Evolutionary conservation across 2,113 vertebrate genomes (phyloP), one percentile per base, ranked within the genome.

Genomic region (Pygoscelis antarcticus): DNA sequence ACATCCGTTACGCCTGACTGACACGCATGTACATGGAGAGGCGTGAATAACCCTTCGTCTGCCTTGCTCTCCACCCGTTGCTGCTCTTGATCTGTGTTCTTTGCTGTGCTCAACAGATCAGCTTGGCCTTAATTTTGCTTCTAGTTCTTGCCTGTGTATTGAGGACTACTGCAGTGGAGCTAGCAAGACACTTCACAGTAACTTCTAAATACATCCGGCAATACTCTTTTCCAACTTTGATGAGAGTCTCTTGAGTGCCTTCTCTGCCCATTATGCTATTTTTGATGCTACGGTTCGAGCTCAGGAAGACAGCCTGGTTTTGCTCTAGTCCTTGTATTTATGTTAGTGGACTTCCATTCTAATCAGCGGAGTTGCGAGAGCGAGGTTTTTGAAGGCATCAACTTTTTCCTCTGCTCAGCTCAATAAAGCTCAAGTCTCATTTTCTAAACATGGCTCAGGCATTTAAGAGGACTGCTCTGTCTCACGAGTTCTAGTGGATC

Each of bases 11-110:
- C 0, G 36, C 46, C 19, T 22, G 5, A n/a, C 19, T 57, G 52
- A 26, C 14, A 7, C 1, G 19, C 44, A 12, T 1, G 5, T 5
- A 20, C 20, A 8, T 1, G 3, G 27, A 11, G 38, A 17, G 68
- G 52, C 6, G 4, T 40, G 46, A 68, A 51, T 55, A 76, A 68
- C 65, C 32, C 88, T 57, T 44, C 65, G 3, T 79, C 74, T 71
- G 61, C 85, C 47, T 55, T 5, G 2, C 40, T 27, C 49, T 29
- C 62, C 90, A 74, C 89, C 95, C 95, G 76, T 11, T 72, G 74
- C 89, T 77, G 91, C 52, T 64, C 75, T 88, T 94, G 14, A 65
- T 14, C 3, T 4, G 44, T 16, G 8, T 23, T 42, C 62, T 80
- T 4, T 1, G 6, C 68, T 79, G 18, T 23, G 57, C 64, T 70